phyloP scores from a whole-genome alignment of 2,797 vertebrate species.

The Pipistrellus nathusii region DNA sequence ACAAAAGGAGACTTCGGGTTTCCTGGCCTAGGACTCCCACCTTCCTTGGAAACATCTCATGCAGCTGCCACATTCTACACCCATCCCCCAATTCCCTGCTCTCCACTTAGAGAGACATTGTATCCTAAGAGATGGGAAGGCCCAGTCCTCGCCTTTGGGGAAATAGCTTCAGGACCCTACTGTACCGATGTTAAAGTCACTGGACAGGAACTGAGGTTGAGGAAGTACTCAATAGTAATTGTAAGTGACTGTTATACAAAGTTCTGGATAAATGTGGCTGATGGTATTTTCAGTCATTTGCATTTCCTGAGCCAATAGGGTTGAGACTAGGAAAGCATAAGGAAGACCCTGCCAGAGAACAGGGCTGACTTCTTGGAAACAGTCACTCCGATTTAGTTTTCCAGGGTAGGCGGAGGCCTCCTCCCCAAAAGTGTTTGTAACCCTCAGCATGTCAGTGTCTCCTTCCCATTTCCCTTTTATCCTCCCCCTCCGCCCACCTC shows the following conservation, averaged over 20 bases:
- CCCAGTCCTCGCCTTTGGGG: constrained; percentile 67
- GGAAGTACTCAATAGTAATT: constrained; percentile 27
- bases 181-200: constrained; percentile 43
- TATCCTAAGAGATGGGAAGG: neutral
- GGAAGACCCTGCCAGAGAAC: neutral
- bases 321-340: neutral
- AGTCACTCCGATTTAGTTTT: neutral
- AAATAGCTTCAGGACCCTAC: constrained; percentile 31
- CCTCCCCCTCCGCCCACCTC: neutral
- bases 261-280: neutral
- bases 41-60: neutral
- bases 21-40: neutral
- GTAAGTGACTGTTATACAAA: neutral
- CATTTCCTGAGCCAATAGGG: constrained; percentile 1
- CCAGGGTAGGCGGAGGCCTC: neutral
- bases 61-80: neutral
- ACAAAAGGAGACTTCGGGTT: neutral
- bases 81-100: neutral
- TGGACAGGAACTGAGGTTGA: neutral
- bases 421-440: neutral
- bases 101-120: neutral
- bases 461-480: neutral
- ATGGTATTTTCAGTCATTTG: neutral
- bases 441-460: neutral
- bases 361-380: neutral